These are phyloP conservation scores for Siphonodentalium dalli DNA, from an alignment of 2,888 invertebrate species.

Conservation along the genomic window DNA sequence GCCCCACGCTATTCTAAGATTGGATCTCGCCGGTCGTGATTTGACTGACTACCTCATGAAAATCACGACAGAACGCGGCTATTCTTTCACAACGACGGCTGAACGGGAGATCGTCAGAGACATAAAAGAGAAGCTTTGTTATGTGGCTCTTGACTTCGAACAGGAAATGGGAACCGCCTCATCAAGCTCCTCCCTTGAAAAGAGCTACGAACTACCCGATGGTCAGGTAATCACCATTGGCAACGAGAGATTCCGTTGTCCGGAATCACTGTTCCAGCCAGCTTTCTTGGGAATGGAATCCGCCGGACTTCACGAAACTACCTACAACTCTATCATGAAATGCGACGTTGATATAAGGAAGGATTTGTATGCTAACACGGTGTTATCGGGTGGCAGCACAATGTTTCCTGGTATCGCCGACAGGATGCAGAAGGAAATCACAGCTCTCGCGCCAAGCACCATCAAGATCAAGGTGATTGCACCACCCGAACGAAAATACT, in stretches of 20 bases:
- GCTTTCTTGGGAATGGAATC: conserved; percentile 60
- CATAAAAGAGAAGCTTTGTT: no score
- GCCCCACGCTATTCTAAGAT: no score
- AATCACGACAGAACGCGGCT: no score
- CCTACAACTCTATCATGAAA: conserved; percentile 51
- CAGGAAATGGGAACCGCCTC: no score
- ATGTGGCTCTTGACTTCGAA: no score
- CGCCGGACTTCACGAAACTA: conserved; percentile 28
- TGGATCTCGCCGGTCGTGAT: no score
- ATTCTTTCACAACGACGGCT: no score
- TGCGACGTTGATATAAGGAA: conserved; percentile 54
- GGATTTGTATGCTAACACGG: conserved; percentile 67
- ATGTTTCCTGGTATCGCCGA: conserved; percentile 83
- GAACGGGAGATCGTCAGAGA: no score
- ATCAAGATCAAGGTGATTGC: conserved; percentile 36
- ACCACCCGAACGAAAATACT: conserved; percentile 79
- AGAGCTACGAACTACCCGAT: no score
- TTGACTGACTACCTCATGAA: no score
- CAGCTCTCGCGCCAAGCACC: conserved; percentile 25
- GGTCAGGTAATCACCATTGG: no score
- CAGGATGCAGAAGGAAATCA: conserved; percentile 33
- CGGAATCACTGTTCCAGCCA: conserved; percentile 62
- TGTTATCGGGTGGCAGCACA: conserved; percentile 90
- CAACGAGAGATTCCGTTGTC: conserved; percentile 61
- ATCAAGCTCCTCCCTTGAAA: no score